These are phyloP conservation scores for Lycocerus yunnanus DNA, from an alignment of 2,888 invertebrate species.

Conservation along the genomic window DNA sequence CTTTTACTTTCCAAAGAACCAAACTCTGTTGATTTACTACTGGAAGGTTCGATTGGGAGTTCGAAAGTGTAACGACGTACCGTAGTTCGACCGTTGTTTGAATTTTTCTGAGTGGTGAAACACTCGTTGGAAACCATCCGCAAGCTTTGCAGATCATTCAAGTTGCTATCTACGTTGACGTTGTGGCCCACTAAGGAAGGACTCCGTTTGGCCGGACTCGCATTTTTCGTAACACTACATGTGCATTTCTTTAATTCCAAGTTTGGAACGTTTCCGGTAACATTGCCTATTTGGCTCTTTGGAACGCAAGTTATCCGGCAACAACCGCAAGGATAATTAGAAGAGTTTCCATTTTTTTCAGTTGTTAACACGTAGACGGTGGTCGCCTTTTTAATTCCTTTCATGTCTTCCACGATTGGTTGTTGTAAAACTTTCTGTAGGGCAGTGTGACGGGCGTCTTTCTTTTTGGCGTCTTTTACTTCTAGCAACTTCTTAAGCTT, in stretches of 20 bases:
- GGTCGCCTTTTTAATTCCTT: constrained; percentile 39
- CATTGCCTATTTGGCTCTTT: not conserved
- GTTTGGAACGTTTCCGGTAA: not conserved
- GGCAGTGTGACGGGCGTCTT: not conserved
- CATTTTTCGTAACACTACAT: not conserved
- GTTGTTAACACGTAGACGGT: constrained; percentile 46
- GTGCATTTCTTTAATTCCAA: not conserved
- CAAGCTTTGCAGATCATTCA: not conserved
- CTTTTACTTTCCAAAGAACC: not conserved
- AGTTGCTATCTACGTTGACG: not conserved
- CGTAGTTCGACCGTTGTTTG: not conserved
- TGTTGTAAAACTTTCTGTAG: constrained; percentile 7
- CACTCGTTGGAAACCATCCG: not conserved
- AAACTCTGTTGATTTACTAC: not conserved
- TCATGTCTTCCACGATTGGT: constrained; percentile 26
- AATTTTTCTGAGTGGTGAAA: not conserved
- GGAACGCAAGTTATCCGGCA: not conserved
- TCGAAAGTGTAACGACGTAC: constrained; percentile 27
- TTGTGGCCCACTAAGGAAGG: not conserved
- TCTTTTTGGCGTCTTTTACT: not conserved
- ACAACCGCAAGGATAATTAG: not conserved
- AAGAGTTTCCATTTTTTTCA: constrained; percentile 22
- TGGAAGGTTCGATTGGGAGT: constrained; percentile 12
- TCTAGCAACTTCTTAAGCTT: constrained; percentile 58
- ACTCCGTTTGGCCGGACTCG: not conserved